Base-by-base conservation (phyloP, 2,113 vertebrate genomes). In the Leptodactylus fuscus region DNA sequence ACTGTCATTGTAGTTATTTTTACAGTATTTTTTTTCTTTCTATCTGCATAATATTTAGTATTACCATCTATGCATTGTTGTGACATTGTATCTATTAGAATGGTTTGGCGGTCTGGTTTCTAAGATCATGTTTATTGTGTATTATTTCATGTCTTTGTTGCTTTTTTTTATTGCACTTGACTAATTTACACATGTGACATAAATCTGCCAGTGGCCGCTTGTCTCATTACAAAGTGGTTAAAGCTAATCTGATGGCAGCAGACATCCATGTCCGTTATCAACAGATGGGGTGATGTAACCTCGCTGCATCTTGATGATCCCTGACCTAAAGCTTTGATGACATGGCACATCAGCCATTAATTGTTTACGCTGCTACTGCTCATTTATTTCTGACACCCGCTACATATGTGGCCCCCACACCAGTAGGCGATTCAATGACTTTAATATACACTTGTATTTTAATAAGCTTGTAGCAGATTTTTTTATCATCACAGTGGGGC, bases 311-410 rank as follows among this genome's bases (percentile, higher is more conserved):
- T 79, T 79, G 76, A 79, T 79, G 55, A 79, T 79, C 76, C 76
- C 51, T 79, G 76, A 79, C 76, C 76, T 60, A 79, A 79, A 79
- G 34, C 20, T 79, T 79, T 58, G 20, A 58, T 79, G 38, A 41
- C 10, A 79, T 13, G 51, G 22, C 53, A 58, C 34, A 58, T 53
- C 22, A 38, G 29, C 34, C 76, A 38, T 88, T 6, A 83, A 89
- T 87, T 88, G 90, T 89, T 81, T 84, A 88, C 91, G 91, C 88
- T 73, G 89, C 87, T 80, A 88, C 85, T 81, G 89, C 13, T 53
- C 32, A 75, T 75, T 75, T 75, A 29, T 48, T 48, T 27, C 46
- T 48, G 71, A 75, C 71, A 75, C 41, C 12, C 2, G 41, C n/a
- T 75, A 29, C 71, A 48, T 48, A 29, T 75, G 41, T 24, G 24